A percentile compares a stretch with the other conserved stretches of the same genome.
Evolutionary conservation across 37 sponge, comb jelly and placozoan species (phyloP).

Genomic region (Eunapius fragilis): DNA sequence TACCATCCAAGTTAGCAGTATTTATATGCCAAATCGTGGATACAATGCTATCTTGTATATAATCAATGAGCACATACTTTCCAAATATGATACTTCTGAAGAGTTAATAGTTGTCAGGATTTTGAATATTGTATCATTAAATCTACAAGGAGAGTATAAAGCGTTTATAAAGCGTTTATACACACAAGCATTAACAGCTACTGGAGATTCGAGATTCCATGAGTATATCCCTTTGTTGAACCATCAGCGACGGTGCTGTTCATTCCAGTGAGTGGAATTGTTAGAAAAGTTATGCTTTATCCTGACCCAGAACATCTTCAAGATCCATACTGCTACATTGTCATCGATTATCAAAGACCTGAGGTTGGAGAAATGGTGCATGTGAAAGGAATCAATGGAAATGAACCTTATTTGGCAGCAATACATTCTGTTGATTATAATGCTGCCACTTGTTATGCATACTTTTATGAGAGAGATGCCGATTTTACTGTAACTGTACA

Average conservation of each 20-base stretch:
- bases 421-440: constrained; percentile 7
- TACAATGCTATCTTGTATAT: constrained; percentile 4
- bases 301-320: constrained; percentile 12
- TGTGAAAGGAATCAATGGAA: constrained; percentile 3
- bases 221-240: not conserved
- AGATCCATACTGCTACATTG: not conserved
- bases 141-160: not conserved
- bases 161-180: constrained; percentile 6
- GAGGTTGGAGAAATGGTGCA: not conserved
- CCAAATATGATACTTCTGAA: not conserved
- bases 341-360: constrained; percentile 25
- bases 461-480: constrained; percentile 5
- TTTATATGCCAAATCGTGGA: constrained; percentile 4
- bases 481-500: not conserved
- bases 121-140: not conserved
- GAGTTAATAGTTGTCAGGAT: constrained; percentile 1
- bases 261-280: constrained; percentile 1
- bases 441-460: constrained; percentile 8
- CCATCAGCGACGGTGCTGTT: not conserved
- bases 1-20: constrained; percentile 4
- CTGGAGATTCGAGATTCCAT: not conserved
- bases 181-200: not conserved
- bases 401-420: constrained; percentile 5
- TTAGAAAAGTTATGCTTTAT: constrained; percentile 30
- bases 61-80: constrained; percentile 7